Base-by-base conservation (phyloP, 2,888 invertebrate genomes). In the Hemistola chrysoprasaria region DNA sequence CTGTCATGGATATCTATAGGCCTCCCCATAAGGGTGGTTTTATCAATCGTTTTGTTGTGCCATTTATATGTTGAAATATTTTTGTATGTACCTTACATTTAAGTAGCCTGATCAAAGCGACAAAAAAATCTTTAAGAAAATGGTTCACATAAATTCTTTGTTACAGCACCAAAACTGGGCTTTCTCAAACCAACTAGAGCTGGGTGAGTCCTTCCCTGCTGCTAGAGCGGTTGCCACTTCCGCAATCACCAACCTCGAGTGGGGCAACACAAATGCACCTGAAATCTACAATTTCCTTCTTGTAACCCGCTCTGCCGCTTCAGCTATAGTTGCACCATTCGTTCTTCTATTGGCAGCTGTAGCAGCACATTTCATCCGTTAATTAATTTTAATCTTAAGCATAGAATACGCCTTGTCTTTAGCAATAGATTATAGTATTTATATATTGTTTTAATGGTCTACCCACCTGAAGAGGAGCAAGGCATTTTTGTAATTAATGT, bases 161-260 rank as follows among this genome's bases (percentile, higher is more conserved):
- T 44, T 54, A 4, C 70, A 88, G 88, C 83, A 85, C 75, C 83
- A 83, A 62, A 9, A 39, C 0, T 88, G 85, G 85, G 47, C 73
- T 1, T 83, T 77, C 50, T 9, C 31, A 0, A 71, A 76, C 41
- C 86, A 87, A 50, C 1, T 68, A 0, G 58, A 50, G 0, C 56
- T 84, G 4, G 68, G 45, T 1, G 54, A 47, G 0, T 68, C 77
- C 0, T 83, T 87, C 58, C 1, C 27, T 0, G 42, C 45, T 6
- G 80, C 73, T 1, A 59, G 60, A 0, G 22, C 38, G 3, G 81
- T 71, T 1, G 58, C 84, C 5, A 54, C 35, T 6, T 6, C 72
- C 0, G 75, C 79, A 1, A 50, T 78, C 3, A 46, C 23, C 31
- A 87, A 88, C 53, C 46, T 84, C 0, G 20, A 56, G 8, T 87